Evolutionary conservation across 2,113 vertebrate species (phyloP).

Genomic region (Heterochromis multidens): DNA sequence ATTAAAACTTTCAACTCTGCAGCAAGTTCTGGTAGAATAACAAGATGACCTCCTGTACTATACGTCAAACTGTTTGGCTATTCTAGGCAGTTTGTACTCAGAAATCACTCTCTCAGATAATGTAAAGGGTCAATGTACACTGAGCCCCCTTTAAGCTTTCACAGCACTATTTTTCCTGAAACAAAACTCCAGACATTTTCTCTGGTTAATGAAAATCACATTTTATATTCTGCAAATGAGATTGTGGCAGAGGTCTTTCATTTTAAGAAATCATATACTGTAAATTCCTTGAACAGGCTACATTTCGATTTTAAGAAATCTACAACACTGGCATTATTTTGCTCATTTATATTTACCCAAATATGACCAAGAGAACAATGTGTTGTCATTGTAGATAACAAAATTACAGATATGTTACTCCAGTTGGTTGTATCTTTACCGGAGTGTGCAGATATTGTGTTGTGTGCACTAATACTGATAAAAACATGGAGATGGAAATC

Average conservation of each 20-base stretch:
- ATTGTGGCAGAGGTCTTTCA: neutral
- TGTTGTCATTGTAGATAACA: neutral
- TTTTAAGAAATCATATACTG: neutral
- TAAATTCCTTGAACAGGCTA: neutral
- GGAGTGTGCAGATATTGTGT: neutral
- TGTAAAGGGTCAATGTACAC: conserved; percentile 11
- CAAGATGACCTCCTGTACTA: neutral
- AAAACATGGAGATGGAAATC: neutral
- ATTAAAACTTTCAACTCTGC: conserved; percentile 5
- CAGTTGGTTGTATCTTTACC: neutral
- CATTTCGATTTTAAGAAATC: neutral
- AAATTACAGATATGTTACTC: neutral
- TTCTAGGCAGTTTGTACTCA: neutral
- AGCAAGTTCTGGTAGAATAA: conserved; percentile 4
- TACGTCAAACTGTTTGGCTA: neutral
- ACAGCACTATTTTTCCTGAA: neutral
- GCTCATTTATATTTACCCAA: neutral
- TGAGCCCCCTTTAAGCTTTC: conserved; percentile 3
- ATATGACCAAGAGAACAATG: neutral
- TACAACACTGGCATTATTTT: neutral
- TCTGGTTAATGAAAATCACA: conserved; percentile 9
- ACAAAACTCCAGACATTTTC: conserved; percentile 1
- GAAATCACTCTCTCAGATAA: neutral
- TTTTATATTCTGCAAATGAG: neutral
- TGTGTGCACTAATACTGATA: neutral